phyloP scores from a whole-genome alignment of 1,140 invertebrate species.

The Cydia fagiglandana region DNA sequence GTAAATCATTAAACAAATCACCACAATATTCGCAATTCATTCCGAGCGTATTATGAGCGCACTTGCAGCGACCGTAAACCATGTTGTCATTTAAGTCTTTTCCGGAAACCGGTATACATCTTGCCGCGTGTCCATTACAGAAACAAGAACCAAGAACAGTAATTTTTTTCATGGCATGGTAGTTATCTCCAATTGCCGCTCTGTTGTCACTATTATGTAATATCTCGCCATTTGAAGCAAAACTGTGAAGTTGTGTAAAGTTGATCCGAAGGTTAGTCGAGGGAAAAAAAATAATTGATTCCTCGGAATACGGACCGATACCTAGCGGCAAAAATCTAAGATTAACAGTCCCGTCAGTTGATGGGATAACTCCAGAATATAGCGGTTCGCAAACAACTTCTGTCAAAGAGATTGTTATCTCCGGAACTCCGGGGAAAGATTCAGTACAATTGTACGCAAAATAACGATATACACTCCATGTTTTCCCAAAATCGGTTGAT shows the following conservation, averaged over 20 bases:
- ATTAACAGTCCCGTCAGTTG: constrained; percentile 94
- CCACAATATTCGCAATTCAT: constrained; percentile 95
- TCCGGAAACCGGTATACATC: constrained; percentile 91
- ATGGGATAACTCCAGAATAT: constrained; percentile 93
- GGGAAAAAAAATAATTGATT: constrained; percentile 95
- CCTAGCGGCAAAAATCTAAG: constrained; percentile 94
- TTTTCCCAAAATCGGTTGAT: constrained; percentile 95
- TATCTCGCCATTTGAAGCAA: constrained; percentile 91
- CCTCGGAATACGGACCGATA: constrained; percentile 93
- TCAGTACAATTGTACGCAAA: constrained; percentile 95
- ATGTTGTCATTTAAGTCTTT: constrained; percentile 91
- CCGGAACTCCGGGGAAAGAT: constrained; percentile 89
- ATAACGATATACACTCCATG: constrained; percentile 96
- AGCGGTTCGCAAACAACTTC: constrained; percentile 94
- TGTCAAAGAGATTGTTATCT: constrained; percentile 84
- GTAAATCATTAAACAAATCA: constrained; percentile 96
- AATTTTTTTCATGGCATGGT: constrained; percentile 97
- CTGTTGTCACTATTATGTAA: constrained; percentile 90
- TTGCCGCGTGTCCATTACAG: constrained; percentile 98
- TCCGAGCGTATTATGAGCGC: constrained; percentile 95
- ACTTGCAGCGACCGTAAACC: constrained; percentile 97
- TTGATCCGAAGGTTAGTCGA: constrained; percentile 97
- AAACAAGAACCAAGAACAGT: constrained; percentile 98
- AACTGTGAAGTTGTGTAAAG: constrained; percentile 95
- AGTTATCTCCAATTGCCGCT: constrained; percentile 95